These are phyloP conservation scores for Drosophila lutescens DNA, from an alignment of 2,888 invertebrate species.

Conservation along the genomic window DNA sequence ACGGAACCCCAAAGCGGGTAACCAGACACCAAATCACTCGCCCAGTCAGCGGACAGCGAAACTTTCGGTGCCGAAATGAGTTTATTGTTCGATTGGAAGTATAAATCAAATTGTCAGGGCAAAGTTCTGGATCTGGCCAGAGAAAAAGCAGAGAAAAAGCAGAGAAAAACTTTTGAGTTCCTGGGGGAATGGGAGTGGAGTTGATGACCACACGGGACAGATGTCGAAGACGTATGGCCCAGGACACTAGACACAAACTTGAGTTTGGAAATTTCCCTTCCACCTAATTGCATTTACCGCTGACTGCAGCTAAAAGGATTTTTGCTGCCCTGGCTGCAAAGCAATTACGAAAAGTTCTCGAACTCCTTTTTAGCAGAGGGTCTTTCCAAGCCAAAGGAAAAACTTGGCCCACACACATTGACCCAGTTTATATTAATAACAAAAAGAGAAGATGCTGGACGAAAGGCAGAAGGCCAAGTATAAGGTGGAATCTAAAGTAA, in stretches of 20 bases:
- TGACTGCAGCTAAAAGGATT: slow-evolving; percentile 43
- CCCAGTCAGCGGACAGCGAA: slow-evolving; percentile 23
- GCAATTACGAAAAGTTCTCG: slow-evolving; percentile 31
- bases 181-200: slow-evolving; percentile 18
- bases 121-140: slow-evolving; percentile 48
- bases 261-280: slow-evolving; percentile 15
- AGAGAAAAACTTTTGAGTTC: slow-evolving; percentile 25
- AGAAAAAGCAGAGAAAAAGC: neutral
- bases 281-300: slow-evolving; percentile 63
- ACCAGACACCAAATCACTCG: slow-evolving; percentile 53
- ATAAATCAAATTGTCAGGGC: slow-evolving; percentile 69
- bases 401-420: slow-evolving; percentile 34
- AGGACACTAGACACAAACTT: slow-evolving; percentile 8
- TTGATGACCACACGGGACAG: slow-evolving; percentile 44
- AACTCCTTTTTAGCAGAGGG: slow-evolving; percentile 8
- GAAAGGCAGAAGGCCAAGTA: slow-evolving; percentile 22
- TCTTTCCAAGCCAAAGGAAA: neutral
- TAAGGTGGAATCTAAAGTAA: slow-evolving; percentile 27
- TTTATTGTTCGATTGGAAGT: slow-evolving; percentile 67
- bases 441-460: neutral
- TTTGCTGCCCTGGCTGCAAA: slow-evolving; percentile 25
- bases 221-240: slow-evolving; percentile 17
- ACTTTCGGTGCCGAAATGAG: slow-evolving; percentile 47
- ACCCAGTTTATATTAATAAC: slow-evolving; percentile 31
- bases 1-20: slow-evolving; percentile 31